Percentiles rank a stretch among this genome's conserved stretches.
Conservation (phyloP, 2,113 vertebrate genomes). For the Eretmochelys imbricata region DNA sequence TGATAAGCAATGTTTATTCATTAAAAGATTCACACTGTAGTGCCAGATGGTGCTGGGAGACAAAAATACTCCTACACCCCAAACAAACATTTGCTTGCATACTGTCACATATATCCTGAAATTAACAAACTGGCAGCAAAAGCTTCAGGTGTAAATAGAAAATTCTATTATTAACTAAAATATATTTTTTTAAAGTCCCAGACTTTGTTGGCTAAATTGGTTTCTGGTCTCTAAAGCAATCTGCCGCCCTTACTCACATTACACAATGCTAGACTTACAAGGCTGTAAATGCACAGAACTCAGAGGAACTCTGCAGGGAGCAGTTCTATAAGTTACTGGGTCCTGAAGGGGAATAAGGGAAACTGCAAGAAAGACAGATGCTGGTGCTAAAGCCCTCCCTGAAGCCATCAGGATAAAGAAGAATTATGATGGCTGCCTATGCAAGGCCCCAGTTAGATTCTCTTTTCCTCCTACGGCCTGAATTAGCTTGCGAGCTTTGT, state of each 20-base stretch:
- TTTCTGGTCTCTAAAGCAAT: neutral
- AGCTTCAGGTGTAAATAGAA: neutral
- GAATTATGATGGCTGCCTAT: fast-evolving
- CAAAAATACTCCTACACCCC: neutral
- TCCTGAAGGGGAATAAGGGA: fast-evolving
- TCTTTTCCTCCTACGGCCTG: neutral
- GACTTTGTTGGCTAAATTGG: neutral
- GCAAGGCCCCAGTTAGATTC: neutral
- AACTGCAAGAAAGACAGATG: fast-evolving
- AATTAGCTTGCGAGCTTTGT: neutral
- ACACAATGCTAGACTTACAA: neutral
- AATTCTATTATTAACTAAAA: neutral
- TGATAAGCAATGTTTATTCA: slow-evolving; percentile 26
- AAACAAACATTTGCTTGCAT: neutral
- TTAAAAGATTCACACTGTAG: neutral
- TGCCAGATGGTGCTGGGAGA: slow-evolving; percentile 41
- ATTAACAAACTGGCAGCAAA: neutral
- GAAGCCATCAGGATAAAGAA: neutral
- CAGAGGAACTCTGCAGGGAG: neutral
- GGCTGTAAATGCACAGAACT: neutral
- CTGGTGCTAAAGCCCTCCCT: neutral
- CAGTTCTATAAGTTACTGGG: neutral
- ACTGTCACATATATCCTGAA: neutral
- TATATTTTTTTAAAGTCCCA: neutral
- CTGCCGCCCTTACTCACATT: fast-evolving